These are phyloP conservation scores for Bellardia bayeri DNA, from an alignment of 2,888 invertebrate genomes.

Conservation along the genomic window DNA sequence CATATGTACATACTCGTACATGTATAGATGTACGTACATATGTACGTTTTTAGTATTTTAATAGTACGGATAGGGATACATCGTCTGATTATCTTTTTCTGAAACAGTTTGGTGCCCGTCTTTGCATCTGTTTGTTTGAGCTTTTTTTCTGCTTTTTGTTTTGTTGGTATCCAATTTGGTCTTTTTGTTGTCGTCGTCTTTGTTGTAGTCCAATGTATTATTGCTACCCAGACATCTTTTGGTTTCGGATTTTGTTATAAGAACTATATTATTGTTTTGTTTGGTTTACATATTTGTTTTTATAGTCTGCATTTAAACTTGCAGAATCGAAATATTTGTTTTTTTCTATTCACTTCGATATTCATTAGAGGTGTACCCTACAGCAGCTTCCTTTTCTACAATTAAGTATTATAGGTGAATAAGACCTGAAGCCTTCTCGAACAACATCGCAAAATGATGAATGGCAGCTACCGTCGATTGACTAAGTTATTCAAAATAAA, in stretches of 20 bases:
- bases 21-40: too few relatives aligned
- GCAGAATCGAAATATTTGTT: constrained; percentile 47
- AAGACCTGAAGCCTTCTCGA: too few relatives aligned
- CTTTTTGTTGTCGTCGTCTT: neutral
- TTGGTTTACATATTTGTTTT: constrained; percentile 55
- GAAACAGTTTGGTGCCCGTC: constrained; percentile 32
- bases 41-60: neutral
- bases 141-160: neutral
- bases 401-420: too few relatives aligned
- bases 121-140: constrained; percentile 40
- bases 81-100: constrained; percentile 34
- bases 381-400: neutral
- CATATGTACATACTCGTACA: neutral
- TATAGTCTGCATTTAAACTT: constrained; percentile 46
- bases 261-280: constrained; percentile 60
- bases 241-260: constrained; percentile 49
- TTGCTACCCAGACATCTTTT: constrained; percentile 53
- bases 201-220: neutral
- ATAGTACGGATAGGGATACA: constrained; percentile 22
- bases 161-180: constrained; percentile 40
- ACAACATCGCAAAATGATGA: too few relatives aligned
- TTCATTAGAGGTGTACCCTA: neutral
- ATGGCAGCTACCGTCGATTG: too few relatives aligned
- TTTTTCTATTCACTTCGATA: neutral
- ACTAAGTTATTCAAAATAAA: too few relatives aligned